Evolutionary conservation across 2,113 vertebrate species (phyloP).

Genomic region (Gadus macrocephalus): DNA sequence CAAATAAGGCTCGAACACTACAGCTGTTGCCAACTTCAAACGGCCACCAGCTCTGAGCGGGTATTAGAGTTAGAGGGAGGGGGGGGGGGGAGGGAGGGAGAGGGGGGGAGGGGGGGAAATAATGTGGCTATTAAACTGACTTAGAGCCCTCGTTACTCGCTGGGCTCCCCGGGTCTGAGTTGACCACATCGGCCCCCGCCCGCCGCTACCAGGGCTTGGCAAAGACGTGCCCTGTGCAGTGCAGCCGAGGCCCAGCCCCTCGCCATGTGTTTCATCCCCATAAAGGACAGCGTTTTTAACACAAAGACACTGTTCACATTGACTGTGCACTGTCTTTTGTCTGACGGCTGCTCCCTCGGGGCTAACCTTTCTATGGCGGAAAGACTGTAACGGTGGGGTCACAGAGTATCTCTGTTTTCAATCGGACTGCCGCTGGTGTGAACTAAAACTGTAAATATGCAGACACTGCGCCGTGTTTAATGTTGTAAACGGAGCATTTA

Average conservation of each 20-base stretch:
- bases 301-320: slow-evolving; percentile 50
- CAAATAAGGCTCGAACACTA: slow-evolving; percentile 75
- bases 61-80: slow-evolving; percentile 42
- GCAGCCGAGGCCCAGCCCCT: slow-evolving; percentile 21
- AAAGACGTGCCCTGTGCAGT: slow-evolving; percentile 22
- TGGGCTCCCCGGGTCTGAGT: slow-evolving; percentile 58
- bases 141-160: slow-evolving; percentile 65
- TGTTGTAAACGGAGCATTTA: too few relatives aligned
- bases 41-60: slow-evolving; percentile 58
- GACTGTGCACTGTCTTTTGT: slow-evolving; percentile 29
- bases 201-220: not conserved
- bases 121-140: slow-evolving; percentile 75
- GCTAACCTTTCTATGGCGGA: slow-evolving; percentile 43
- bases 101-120: slow-evolving; percentile 60
- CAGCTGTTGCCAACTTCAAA: slow-evolving; percentile 78
- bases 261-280: slow-evolving; percentile 15
- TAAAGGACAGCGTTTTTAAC: slow-evolving; percentile 31
- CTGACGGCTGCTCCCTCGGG: slow-evolving; percentile 13
- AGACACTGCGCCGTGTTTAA: too few relatives aligned
- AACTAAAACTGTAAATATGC: slow-evolving; percentile 15
- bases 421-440: too few relatives aligned
- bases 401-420: slow-evolving; percentile 11
- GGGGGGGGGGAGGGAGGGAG: slow-evolving; percentile 56
- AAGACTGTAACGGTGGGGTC: slow-evolving; percentile 38
- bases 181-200: slow-evolving; percentile 51